A percentile compares a stretch with the other conserved stretches of the same genome.
Conservation (phyloP, 2,888 invertebrate genomes). For the Hypercompe scribonia region DNA sequence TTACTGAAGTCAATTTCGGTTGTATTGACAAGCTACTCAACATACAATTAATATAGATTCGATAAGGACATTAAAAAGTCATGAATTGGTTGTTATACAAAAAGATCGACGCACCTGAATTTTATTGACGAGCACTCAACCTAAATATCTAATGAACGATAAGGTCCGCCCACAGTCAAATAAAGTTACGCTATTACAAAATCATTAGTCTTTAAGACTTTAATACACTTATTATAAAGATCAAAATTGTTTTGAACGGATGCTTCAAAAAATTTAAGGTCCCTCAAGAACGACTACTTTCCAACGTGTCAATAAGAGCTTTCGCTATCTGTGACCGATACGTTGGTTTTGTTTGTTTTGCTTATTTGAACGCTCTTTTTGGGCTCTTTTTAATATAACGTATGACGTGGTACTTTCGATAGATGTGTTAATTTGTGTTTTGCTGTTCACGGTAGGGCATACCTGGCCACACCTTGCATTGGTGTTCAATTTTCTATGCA, state of each 20-base stretch:
- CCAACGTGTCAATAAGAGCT: conserved; percentile 85
- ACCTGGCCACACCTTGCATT: conserved; percentile 25
- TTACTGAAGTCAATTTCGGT: conserved; percentile 14
- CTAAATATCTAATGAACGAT: conserved; percentile 76
- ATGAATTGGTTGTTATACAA: conserved; percentile 35
- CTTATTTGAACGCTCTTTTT: conserved; percentile 74
- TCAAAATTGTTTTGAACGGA: conserved; percentile 46
- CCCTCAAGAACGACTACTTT: conserved; percentile 72
- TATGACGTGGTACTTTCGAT: conserved; percentile 61
- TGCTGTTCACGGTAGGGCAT: conserved; percentile 47
- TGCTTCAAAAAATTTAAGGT: conserved; percentile 54
- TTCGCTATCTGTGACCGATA: conserved; percentile 84
- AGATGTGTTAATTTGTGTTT: conserved; percentile 60
- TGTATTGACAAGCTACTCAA: not conserved
- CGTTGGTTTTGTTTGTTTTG: conserved; percentile 77
- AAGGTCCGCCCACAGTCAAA: conserved; percentile 71
- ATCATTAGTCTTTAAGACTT: conserved; percentile 37
- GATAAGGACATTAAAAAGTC: conserved; percentile 21
- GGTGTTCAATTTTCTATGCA: not conserved
- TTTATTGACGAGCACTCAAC: conserved; percentile 69
- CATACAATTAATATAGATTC: conserved; percentile 5
- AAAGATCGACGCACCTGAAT: conserved; percentile 51
- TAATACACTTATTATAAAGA: conserved; percentile 51
- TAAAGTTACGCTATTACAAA: conserved; percentile 40
- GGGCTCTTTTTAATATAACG: conserved; percentile 56